Conservation (phyloP, 2,797 vertebrate species). For the Micrastur ruficollis region DNA sequence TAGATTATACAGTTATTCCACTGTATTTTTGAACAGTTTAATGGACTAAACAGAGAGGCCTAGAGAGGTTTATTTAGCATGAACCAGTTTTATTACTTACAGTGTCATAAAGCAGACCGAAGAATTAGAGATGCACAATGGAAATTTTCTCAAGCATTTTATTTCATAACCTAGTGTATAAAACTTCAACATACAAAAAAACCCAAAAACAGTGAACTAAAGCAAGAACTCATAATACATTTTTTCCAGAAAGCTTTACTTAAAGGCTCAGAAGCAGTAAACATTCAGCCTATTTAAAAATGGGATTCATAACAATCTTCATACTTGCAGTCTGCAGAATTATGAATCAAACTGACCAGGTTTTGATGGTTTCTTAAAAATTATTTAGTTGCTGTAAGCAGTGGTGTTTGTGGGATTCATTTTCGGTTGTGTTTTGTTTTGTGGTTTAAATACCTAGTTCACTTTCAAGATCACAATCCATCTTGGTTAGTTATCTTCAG, state of each 20-base stretch:
- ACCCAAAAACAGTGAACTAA: conserved; percentile 16
- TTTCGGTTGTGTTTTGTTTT: not conserved
- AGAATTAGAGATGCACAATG: conserved; percentile 6
- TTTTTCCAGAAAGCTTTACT: conserved; percentile 35
- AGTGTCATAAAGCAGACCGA: not conserved
- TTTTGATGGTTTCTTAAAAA: not conserved
- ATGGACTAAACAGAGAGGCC: not conserved
- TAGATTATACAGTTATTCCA: not conserved
- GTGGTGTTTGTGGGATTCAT: not conserved
- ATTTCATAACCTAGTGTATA: conserved; percentile 56
- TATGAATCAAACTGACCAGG: not conserved
- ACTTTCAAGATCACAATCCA: not conserved
- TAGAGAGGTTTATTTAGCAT: not conserved
- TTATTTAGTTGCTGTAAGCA: not conserved
- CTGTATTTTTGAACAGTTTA: not conserved
- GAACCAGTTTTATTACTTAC: not conserved
- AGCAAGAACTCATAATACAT: not conserved
- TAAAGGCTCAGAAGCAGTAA: conserved; percentile 54
- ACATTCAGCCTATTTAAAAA: conserved; percentile 30
- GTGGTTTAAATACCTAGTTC: not conserved
- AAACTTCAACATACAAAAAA: conserved; percentile 58
- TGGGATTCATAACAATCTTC: not conserved
- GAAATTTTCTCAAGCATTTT: conserved; percentile 39
- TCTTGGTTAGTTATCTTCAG: conserved; percentile 78
- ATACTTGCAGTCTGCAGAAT: not conserved